phyloP scores from a whole-genome alignment of 2,888 invertebrate species.

The Yponomeuta plumbellus region DNA sequence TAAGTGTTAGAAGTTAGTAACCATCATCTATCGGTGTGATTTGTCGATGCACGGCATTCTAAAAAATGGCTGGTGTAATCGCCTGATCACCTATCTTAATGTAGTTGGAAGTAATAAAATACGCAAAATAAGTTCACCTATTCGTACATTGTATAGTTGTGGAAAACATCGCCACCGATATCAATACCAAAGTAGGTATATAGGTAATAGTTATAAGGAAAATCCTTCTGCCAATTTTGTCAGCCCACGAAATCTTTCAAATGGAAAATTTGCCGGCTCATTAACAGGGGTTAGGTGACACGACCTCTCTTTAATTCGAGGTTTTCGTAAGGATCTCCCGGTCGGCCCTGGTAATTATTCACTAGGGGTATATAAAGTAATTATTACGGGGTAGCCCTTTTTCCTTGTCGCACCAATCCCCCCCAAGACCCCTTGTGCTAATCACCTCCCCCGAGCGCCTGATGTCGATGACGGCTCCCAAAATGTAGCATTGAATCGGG shows the following conservation, averaged over 20 bases:
- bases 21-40: no score
- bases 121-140: no score
- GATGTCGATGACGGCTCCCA: slow-evolving; percentile 69
- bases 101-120: no score
- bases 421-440: slow-evolving; percentile 43
- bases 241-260: slow-evolving; percentile 12
- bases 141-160: no score
- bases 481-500: slow-evolving; percentile 61
- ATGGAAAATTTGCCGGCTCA: slow-evolving; percentile 59
- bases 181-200: no score
- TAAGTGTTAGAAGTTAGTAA: no score
- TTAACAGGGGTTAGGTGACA: slow-evolving; percentile 43
- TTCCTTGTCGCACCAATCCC: slow-evolving; percentile 61
- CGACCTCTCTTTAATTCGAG: slow-evolving; percentile 44
- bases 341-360: slow-evolving; percentile 67
- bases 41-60: no score
- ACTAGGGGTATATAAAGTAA: slow-evolving; percentile 72
- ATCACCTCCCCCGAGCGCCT: slow-evolving; percentile 57
- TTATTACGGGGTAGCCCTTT: slow-evolving; percentile 73
- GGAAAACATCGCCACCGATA: no score
- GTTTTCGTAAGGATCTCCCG: slow-evolving; percentile 66
- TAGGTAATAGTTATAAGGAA: no score
- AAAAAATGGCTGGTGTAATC: no score
- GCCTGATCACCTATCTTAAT: no score
- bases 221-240: background rate